Evolutionary conservation across 2,888 invertebrate genomes (phyloP), one percentile per base, ranked within the genome.

Genomic region (Acanthococcus lagerstroemiae): DNA sequence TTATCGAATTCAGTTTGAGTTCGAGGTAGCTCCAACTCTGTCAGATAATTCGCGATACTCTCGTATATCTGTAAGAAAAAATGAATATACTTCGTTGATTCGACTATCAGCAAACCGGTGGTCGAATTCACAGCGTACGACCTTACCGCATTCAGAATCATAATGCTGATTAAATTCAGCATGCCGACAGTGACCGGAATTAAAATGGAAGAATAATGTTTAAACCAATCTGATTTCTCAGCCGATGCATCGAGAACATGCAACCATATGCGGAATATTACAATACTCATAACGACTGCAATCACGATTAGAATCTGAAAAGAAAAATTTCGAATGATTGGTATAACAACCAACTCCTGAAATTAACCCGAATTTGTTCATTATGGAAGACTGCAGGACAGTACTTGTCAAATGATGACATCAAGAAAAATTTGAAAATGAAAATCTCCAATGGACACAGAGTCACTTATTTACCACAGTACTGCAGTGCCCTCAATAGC

Each of bases 1-100:
- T 95, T 93, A 75, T 96, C 95, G 75, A 94, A 96, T 77, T 95
- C 93, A 0, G 90, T 90, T 78, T 95, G 94, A 0, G 95, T 96
- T 55, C 93, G 80, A 69, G 89, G 82, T 72, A 90, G 78, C 78
- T 93, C 90, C 74, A 89, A 80, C 78, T 94, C 93, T 0, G 94
- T 95, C 69, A 95, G 79, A 80, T 88, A 88, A 76, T 90, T 87
- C 0, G 94, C 94, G 68, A 91, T 76, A 77, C 80, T 84, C 67
- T 83, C 82, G 75, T 90, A 90, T 46, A 88, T 79, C 85, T 86
- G 74, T 46, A 76, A 75, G 72, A 72, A 73, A 24, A 66, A 15
- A 46, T 19, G 21, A n/a, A 48, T 12, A 12, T 48, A 7, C 12
- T 30, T 12, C 37, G 12, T 6, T 12, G 37, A 61, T 30, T 17